Base-by-base conservation (phyloP, 2,113 vertebrate species). In the Dicentrarchus labrax region DNA sequence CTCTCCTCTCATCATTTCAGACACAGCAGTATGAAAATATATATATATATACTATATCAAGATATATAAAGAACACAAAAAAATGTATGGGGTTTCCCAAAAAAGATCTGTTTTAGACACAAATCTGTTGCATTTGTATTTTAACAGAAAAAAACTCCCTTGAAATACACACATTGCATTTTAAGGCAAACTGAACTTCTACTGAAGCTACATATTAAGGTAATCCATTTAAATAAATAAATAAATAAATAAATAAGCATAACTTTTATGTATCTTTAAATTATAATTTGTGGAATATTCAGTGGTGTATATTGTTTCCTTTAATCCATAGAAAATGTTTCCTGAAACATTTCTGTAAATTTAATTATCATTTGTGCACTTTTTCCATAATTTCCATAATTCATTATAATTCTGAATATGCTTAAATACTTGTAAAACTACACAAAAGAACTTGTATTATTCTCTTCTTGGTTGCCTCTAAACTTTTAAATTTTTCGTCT, bases 401-500 rank as follows among this genome's bases (percentile, higher is more conserved):
- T 56, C 2, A 30, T 59, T 56, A 51, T 8, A 17, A 74, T 41
- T 74, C 21, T 21, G 22, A 69, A 77, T 60, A 3, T 62, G 15
- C 62, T 38, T 41, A 19, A 48, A 53, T 13, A 39, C 9, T 19
- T 21, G 6, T 9, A 38, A 19, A 80, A 74, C 51, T 64, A 53
- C 66, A 30, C 15, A 51, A 82, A 70, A 74, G 1, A 8, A 19
- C 16, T 77, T 47, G 61, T 54, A 65, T 69, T 54, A 65, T 54
- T 72, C 13, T 48, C n/a, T 64, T 66, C 12, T 53, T 60, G 8
- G 21, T 67, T 70, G 19, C 24, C 60, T 73, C 47, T 16, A 41
- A 16, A 81, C 45, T 72, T 72, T 74, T 43, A 4, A 5, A 24
- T 81, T 82, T 76, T 15, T 39, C 73, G 22, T 65, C 77, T 54